Conservation (phyloP, 2,888 invertebrate species). For the Epiblema foenella region DNA sequence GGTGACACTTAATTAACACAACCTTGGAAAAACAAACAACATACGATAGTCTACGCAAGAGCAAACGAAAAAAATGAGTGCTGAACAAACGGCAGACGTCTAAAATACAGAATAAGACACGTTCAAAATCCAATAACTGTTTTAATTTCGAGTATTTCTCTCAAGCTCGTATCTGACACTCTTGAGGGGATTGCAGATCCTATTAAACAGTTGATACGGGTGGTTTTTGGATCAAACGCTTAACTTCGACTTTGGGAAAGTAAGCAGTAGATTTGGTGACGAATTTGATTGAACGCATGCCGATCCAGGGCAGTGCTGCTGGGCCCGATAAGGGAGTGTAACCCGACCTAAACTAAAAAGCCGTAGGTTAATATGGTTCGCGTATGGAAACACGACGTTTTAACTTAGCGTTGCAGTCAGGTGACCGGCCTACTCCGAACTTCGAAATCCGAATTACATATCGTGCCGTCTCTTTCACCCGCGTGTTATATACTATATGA, state of each 20-base stretch:
- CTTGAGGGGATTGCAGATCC: background rate
- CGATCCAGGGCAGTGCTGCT: constrained; percentile 12
- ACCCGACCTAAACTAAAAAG: background rate
- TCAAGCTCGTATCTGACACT: background rate
- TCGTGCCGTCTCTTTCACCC: too few relatives aligned
- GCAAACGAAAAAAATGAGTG: background rate
- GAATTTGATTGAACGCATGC: constrained; percentile 25
- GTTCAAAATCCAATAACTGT: constrained; percentile 23
- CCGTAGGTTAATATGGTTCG: background rate
- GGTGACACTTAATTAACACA: background rate
- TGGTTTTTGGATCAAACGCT: background rate
- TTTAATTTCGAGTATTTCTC: constrained; percentile 9
- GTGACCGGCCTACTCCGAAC: too few relatives aligned
- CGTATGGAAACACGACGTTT: background rate
- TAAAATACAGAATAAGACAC: constrained; percentile 12
- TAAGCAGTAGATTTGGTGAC: constrained; percentile 2
- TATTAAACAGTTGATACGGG: background rate
- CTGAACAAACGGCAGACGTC: constrained; percentile 7
- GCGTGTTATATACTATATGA: too few relatives aligned
- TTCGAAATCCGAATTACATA: too few relatives aligned
- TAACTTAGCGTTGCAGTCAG: background rate
- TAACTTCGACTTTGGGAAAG: background rate
- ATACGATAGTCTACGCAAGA: background rate
- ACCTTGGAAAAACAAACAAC: background rate
- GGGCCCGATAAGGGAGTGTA: constrained; percentile 6